These are phyloP conservation scores for Drosophila macrospina DNA, from an alignment of 2,888 invertebrate species.

Conservation along the genomic window DNA sequence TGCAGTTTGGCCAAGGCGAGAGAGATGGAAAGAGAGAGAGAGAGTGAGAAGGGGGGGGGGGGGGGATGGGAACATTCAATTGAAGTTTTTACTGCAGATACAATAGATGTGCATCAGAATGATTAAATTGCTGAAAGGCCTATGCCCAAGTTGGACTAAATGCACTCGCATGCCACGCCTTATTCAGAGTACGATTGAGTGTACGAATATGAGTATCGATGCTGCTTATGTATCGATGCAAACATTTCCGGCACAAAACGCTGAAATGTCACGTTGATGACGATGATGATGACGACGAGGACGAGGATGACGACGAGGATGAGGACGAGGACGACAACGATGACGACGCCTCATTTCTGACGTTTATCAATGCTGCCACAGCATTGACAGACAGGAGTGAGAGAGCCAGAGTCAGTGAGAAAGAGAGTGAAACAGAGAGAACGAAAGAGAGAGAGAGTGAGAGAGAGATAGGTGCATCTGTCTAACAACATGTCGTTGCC, in stretches of 20 bases:
- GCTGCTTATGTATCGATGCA: conserved; percentile 71
- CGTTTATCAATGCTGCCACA: conserved; percentile 47
- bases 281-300: conserved; percentile 31
- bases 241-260: conserved; percentile 78
- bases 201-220: conserved; percentile 31
- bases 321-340: too few species aligned
- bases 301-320: conserved; percentile 28
- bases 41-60: too few species aligned
- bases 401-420: neutral
- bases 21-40: too few species aligned
- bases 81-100: conserved; percentile 15
- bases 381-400: neutral
- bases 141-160: conserved; percentile 8
- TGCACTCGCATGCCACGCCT: conserved; percentile 12
- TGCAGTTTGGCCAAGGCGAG: conserved; percentile 32
- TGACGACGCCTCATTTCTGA: conserved; percentile 41
- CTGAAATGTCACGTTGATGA: conserved; percentile 77
- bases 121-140: conserved; percentile 53
- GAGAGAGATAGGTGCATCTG: conserved; percentile 2
- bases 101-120: conserved; percentile 53
- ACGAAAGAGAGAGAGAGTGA: neutral
- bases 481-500: conserved; percentile 52
- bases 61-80: conserved; percentile 7
- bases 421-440: neutral
- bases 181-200: neutral